phyloP scores from a whole-genome alignment of 2,797 vertebrate genomes.

The Tachyglossus aculeatus region DNA sequence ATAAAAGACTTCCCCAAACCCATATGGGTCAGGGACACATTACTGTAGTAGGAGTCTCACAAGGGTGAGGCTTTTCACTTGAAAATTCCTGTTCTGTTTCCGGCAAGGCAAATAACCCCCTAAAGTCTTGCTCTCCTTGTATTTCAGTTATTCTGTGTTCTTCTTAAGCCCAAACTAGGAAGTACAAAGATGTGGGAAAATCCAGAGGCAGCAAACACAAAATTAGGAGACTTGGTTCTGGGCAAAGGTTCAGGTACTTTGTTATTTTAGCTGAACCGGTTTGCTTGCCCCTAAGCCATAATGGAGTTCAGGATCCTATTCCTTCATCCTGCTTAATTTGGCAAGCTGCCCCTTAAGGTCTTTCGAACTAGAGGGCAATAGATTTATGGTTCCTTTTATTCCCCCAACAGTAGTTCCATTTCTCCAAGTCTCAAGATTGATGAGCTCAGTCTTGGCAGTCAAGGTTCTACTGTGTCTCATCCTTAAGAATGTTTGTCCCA shows the following conservation, averaged over 20 bases:
- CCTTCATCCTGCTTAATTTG: slow-evolving; percentile 36
- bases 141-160: slow-evolving; percentile 14
- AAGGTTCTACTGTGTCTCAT: slow-evolving; percentile 36
- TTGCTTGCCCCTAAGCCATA: slow-evolving; percentile 12
- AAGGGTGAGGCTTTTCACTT: not conserved
- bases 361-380: slow-evolving; percentile 7
- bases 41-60: slow-evolving; percentile 8
- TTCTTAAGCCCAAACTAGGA: slow-evolving; percentile 1
- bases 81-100: slow-evolving; percentile 12
- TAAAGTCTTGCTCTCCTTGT: not conserved
- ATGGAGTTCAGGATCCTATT: slow-evolving; percentile 28
- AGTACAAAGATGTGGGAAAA: slow-evolving; percentile 11
- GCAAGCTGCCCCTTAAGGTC: slow-evolving; percentile 28
- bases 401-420: slow-evolving; percentile 30
- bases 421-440: slow-evolving; percentile 36
- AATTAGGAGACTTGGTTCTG: slow-evolving; percentile 21
- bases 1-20: too few relatives aligned
- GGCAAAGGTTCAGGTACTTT: slow-evolving; percentile 29
- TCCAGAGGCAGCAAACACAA: slow-evolving; percentile 8
- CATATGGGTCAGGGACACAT: too few relatives aligned
- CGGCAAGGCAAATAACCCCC: not conserved
- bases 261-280: slow-evolving; percentile 28
- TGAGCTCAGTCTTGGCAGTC: slow-evolving; percentile 62
- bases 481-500: slow-evolving; percentile 43
- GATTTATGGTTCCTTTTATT: slow-evolving; percentile 39